Evolutionary conservation across 1,140 invertebrate genomes (phyloP).

Genomic region (Aphaenogaster floridana): DNA sequence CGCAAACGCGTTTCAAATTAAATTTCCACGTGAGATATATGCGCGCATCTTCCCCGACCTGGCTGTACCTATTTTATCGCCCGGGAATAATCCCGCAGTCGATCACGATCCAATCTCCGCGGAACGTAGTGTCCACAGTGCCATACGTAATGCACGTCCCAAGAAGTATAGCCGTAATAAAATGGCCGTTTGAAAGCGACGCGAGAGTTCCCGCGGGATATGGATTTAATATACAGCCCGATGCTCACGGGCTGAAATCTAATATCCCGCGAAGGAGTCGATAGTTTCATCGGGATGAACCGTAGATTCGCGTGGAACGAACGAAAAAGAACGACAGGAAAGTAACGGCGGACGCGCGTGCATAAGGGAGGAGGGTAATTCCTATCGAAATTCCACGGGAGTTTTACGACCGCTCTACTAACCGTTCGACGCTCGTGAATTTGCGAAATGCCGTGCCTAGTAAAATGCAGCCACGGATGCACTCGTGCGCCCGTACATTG

Average conservation of each 20-base stretch:
- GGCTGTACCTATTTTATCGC: background rate
- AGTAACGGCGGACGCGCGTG: constrained; percentile 44
- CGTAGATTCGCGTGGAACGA: constrained; percentile 37
- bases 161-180: constrained; percentile 60
- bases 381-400: constrained; percentile 65
- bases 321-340: constrained; percentile 46
- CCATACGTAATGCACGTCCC: constrained; percentile 27
- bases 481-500: background rate
- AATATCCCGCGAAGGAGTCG: constrained; percentile 60
- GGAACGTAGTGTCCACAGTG: constrained; percentile 34
- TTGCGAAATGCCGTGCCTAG: constrained; percentile 58
- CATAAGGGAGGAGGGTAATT: constrained; percentile 54
- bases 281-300: constrained; percentile 63
- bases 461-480: constrained; percentile 61
- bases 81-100: constrained; percentile 45
- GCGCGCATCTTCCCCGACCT: constrained; percentile 5
- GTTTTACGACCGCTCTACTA: constrained; percentile 60
- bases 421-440: constrained; percentile 67
- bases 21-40: constrained; percentile 50
- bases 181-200: constrained; percentile 51
- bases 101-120: constrained; percentile 56
- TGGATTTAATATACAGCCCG: constrained; percentile 62
- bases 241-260: constrained; percentile 52
- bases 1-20: constrained; percentile 37
- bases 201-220: constrained; percentile 41